Base-by-base conservation (phyloP, 2,797 vertebrate species). In the Naso thynnoides region DNA sequence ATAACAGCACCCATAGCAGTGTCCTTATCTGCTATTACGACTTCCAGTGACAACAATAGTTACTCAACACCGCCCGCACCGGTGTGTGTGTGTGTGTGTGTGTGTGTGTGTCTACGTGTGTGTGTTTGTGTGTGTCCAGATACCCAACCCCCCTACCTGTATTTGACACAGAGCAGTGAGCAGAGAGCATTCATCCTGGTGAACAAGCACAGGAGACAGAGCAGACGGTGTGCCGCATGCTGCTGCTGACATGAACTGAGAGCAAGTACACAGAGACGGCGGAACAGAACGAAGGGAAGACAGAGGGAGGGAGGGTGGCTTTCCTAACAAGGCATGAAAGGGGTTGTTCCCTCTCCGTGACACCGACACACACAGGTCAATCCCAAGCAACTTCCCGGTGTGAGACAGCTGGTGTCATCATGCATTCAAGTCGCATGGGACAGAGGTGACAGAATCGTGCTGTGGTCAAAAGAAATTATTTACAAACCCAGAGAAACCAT, bases 111-210 rank as follows among this genome's bases (percentile, higher is more conserved):
- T 67, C 36, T 55, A 15, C 19, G n/a, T n/a, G n/a, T n/a, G n/a
- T 24, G 29, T 56, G 39, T 54, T 18, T 45, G 39, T 44, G 38
- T 62, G 70, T 52, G 52, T 67, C 27, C 54, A 61, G 31, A 33
- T 9, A n/a, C 31, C 31, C 9, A 38, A 50, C 76, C 69, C 61
- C 88, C 72, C 76, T 98, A 98, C 97, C 97, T 98, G 96, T 96
- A 97, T 92, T 96, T 97, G 91, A 97, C 86, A 95, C 97, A 98
- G 92, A 98, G 94, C 88, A 98, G 94, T 84, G 96, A 98, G 92
- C 97, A 97, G 83, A 97, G 88, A 84, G 95, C 94, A 91, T 96
- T 97, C 97, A 98, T 98, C 95, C 94, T 89, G 90, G 89, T 90
- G 93, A 93, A 86, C 92, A 81, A 90, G 92, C 88, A 84, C 89